These are phyloP conservation scores for Euglossa dilemma DNA, from an alignment of 1,140 invertebrate genomes.

Conservation along the genomic window DNA sequence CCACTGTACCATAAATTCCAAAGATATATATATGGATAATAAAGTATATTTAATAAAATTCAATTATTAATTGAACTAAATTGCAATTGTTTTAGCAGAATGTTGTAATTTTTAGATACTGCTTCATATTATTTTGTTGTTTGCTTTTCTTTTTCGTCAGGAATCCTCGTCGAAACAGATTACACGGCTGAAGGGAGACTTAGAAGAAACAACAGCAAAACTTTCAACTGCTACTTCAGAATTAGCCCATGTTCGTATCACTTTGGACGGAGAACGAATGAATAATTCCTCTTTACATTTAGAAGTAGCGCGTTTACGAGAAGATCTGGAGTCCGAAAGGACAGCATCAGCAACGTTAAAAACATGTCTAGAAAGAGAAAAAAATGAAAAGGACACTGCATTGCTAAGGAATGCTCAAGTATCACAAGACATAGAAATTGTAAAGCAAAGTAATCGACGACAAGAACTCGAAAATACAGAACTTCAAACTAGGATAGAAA, in stretches of 20 bases:
- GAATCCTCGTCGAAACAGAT: conserved; percentile 80
- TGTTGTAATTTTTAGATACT: background rate
- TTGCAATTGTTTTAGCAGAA: background rate
- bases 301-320: conserved; percentile 72
- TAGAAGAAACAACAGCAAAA: conserved; percentile 75
- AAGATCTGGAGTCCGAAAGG: conserved; percentile 74
- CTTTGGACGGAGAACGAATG: conserved; percentile 72
- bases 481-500: conserved; percentile 76
- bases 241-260: conserved; percentile 70
- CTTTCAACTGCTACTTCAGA: conserved; percentile 67
- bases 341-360: conserved; percentile 69
- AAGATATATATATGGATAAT: background rate
- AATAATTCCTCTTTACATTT: conserved; percentile 74
- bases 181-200: conserved; percentile 74
- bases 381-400: conserved; percentile 89
- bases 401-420: conserved; percentile 91
- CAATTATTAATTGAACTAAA: background rate
- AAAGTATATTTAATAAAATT: background rate
- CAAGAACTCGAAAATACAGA: conserved; percentile 84
- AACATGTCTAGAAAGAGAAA: conserved; percentile 82
- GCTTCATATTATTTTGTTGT: conserved; percentile 4
- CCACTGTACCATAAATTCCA: conserved; percentile 24
- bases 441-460: conserved; percentile 87
- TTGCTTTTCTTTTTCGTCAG: conserved; percentile 63
- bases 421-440: conserved; percentile 90